Evolutionary conservation across 2,113 vertebrate species (phyloP), one percentile per base, ranked within the genome.

Genomic region (Pholis gunnellus): DNA sequence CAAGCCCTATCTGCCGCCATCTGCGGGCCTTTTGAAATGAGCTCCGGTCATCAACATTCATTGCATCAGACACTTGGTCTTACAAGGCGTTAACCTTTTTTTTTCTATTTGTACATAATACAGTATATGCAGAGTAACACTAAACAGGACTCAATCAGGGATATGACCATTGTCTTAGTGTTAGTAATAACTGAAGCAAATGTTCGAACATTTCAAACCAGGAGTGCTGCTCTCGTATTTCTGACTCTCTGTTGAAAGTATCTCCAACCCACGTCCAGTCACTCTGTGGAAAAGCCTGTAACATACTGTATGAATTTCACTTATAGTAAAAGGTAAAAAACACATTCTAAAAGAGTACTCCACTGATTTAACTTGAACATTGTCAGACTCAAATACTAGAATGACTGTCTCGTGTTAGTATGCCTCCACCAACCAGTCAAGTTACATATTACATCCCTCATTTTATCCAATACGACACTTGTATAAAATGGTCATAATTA

Each of bases 1-100:
- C 74, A 63, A 71, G 64, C 66, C 71, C 67, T 79, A 82, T 91
- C 81, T 81, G 78, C 70, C 48, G 69, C 85, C 91, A 87, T 89
- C 83, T 92, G 91, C 54, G 61, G 74, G 83, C 42, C 52, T 13
- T 15, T 64, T 64, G 75, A 84, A 89, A 89, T 74, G 70, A 85
- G 79, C 59, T 60, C 0, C 8, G 3, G 68, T 70, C 67, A 78
- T 84, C 87, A 91, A 81, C 60, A 38, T 67, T 52, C 22, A 78
- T 57, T n/a, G 48, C 54, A 81, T 65, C 57, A 78, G 54, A 80
- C 66, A 75, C 54, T 18, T 54, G 67, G 72, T 69, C 80, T 80
- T 77, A 90, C 82, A 81, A 84, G 63, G 66, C 66, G 38, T 71
- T 80, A 52, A 75, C 40, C 52, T 68, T 82, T 91, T 82, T 91